Evolutionary conservation across 2,113 vertebrate genomes (phyloP).

Genomic region (Chrysochloris asiatica): DNA sequence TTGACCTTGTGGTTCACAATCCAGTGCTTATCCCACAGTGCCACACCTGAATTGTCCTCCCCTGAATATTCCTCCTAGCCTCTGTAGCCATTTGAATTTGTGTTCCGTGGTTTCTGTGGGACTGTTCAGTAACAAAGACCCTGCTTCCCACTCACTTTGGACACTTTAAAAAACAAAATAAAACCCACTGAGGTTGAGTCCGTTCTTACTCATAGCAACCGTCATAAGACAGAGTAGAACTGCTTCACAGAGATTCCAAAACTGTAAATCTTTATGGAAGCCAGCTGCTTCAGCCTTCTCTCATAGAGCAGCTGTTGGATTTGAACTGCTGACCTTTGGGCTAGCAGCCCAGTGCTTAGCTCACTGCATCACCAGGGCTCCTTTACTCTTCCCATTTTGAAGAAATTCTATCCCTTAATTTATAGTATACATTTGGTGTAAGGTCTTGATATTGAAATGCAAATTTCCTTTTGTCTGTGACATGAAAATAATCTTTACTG

Average conservation of each 20-base stretch:
- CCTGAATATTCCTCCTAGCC: neutral
- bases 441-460: neutral
- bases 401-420: conserved; percentile 8
- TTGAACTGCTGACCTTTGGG: no score
- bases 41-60: neutral
- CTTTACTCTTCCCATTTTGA: neutral
- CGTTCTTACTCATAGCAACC: no score
- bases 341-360: no score
- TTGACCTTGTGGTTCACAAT: no score
- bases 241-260: no score
- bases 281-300: no score
- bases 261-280: no score
- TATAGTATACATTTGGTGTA: neutral
- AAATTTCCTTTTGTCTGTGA: neutral
- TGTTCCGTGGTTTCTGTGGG: neutral
- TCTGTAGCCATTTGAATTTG: neutral
- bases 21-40: neutral
- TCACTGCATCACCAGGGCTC: no score
- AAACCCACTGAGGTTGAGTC: no score
- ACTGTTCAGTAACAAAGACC: neutral
- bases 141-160: neutral
- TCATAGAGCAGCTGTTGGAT: no score
- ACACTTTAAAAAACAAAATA: no score
- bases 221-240: no score
- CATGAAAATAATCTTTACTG: neutral